phyloP scores from a whole-genome alignment of 2,113 vertebrate species.

The Oreochromis tanganicae region DNA sequence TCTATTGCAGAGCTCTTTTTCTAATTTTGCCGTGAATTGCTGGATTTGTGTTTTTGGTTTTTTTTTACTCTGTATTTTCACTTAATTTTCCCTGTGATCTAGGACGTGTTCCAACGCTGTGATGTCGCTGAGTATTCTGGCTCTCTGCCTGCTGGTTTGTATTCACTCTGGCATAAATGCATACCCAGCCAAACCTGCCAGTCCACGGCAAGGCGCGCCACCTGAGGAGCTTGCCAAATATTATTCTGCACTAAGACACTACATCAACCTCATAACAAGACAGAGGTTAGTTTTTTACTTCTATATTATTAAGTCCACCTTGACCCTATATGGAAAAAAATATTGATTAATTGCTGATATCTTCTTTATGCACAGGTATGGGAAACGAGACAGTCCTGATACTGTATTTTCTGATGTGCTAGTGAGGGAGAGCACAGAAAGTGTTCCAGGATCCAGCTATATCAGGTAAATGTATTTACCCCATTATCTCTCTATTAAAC shows the following conservation, averaged over 20 bases:
- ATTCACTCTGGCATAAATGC: slow-evolving; percentile 79
- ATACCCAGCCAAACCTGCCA: slow-evolving; percentile 90
- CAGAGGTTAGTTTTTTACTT: slow-evolving; percentile 79
- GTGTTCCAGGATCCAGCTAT: slow-evolving; percentile 69
- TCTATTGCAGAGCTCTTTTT: background rate
- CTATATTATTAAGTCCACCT: background rate
- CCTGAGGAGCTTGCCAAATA: slow-evolving; percentile 94
- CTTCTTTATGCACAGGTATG: slow-evolving; percentile 76
- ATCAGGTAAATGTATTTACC: slow-evolving; percentile 14
- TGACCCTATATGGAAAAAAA: background rate
- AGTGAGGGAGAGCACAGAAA: slow-evolving; percentile 82
- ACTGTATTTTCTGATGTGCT: slow-evolving; percentile 85
- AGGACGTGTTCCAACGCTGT: slow-evolving; percentile 79
- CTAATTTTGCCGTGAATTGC: background rate
- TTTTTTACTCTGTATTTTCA: background rate
- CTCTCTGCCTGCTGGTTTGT: slow-evolving; percentile 81
- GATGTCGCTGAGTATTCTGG: slow-evolving; percentile 73
- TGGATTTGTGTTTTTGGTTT: background rate
- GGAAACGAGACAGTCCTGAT: slow-evolving; percentile 88
- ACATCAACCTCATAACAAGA: slow-evolving; percentile 97
- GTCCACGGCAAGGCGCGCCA: slow-evolving; percentile 83
- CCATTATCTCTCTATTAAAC: background rate
- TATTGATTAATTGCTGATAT: background rate
- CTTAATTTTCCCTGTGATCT: background rate
- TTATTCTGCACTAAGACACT: slow-evolving; percentile 91